Evolutionary conservation across 2,797 vertebrate genomes (phyloP).

Genomic region (Chelon labrosus): DNA sequence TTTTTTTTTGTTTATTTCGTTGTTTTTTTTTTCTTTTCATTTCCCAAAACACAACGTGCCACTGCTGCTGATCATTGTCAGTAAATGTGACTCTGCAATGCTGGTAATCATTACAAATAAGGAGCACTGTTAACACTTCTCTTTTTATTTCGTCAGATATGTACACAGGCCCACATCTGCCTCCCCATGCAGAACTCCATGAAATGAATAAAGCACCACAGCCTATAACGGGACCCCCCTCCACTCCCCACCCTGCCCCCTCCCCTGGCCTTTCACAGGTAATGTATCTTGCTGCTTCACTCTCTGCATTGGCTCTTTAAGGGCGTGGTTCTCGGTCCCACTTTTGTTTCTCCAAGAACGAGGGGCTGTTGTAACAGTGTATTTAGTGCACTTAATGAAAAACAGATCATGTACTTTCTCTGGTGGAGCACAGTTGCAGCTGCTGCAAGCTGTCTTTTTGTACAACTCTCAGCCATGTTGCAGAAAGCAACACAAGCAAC

Average conservation of each 20-base stretch:
- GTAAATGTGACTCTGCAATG: not conserved
- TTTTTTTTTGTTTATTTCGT: no score
- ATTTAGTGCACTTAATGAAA: conserved; percentile 33
- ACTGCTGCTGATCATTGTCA: no score
- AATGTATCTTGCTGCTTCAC: conserved; percentile 44
- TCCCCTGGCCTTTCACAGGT: conserved; percentile 98
- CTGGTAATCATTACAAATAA: not conserved
- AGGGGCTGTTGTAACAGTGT: not conserved
- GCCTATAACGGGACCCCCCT: conserved; percentile 94
- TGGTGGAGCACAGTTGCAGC: conserved; percentile 9
- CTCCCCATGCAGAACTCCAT: conserved; percentile 95
- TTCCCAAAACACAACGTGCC: no score
- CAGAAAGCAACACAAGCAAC: not conserved
- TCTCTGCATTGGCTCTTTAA: not conserved
- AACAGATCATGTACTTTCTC: conserved; percentile 26
- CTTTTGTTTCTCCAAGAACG: conserved; percentile 11
- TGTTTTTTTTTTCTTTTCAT: no score
- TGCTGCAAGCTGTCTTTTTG: not conserved
- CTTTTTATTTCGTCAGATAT: conserved; percentile 58
- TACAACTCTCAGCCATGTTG: not conserved
- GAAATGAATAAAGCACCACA: conserved; percentile 99
- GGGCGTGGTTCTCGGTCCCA: not conserved
- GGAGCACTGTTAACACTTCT: not conserved
- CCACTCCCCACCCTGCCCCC: conserved; percentile 93
- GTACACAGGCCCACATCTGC: conserved; percentile 86